Conservation (phyloP, 2,113 vertebrate genomes). For the Corythaeola cristata region DNA sequence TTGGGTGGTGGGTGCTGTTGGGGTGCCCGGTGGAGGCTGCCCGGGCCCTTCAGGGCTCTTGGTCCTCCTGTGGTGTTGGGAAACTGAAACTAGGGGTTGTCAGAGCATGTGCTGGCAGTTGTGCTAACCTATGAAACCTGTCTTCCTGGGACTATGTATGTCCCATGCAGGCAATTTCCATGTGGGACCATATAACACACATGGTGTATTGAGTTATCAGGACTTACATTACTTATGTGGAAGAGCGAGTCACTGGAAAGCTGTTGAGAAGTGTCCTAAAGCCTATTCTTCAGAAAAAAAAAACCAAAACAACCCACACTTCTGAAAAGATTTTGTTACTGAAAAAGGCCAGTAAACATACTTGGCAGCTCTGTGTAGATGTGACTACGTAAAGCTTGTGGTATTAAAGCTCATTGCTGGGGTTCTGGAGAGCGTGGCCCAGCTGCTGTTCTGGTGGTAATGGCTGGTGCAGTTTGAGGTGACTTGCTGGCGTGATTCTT, state of each 20-base stretch:
- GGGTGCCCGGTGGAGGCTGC: background rate
- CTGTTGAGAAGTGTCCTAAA: background rate
- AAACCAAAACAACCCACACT: background rate
- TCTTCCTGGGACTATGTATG: background rate
- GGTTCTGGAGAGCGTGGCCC: rapidly evolving
- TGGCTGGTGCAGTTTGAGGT: background rate
- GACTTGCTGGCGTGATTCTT: background rate
- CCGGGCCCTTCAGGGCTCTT: background rate
- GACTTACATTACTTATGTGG: rapidly evolving
- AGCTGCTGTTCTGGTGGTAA: background rate
- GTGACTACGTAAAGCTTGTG: background rate
- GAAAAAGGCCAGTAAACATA: background rate
- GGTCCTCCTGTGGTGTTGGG: background rate
- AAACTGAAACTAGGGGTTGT: background rate
- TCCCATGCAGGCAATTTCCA: background rate
- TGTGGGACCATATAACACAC: background rate
- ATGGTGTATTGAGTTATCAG: rapidly evolving
- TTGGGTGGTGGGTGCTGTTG: background rate
- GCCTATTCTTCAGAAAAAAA: background rate
- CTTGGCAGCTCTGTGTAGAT: background rate
- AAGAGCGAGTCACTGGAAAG: background rate
- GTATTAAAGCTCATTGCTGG: background rate
- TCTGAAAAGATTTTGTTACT: background rate
- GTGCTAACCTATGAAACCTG: background rate
- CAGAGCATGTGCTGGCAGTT: background rate